Base-by-base conservation (phyloP, 2,797 vertebrate species). In the Tarsius wallacei region DNA sequence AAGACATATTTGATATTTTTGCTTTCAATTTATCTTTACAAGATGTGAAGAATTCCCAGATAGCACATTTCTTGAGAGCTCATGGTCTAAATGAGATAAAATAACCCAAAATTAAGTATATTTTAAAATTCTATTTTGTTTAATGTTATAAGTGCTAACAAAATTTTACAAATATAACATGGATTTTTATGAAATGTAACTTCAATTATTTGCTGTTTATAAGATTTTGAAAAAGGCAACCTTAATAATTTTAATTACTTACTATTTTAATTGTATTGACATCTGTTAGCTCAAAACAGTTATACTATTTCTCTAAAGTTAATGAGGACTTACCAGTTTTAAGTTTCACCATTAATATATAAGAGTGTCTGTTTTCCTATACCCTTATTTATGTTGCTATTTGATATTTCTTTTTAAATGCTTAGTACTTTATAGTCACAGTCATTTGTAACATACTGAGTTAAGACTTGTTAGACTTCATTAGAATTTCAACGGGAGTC, bases 111-210 rank as follows among this genome's bases (percentile, higher is more conserved):
- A 33, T 73, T 59, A 55, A 78, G 31, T 76, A 33, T 2, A 83
- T 33, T 87, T 83, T 71, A 51, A 83, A 83, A 83, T 19, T 57
- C 55, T 71, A 64, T 81, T 63, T 70, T 87, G 14, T 78, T 87
- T 71, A 78, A 61, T 78, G 51, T 70, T 78, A 51, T 42, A 4
- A 70, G 36, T 61, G 26, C 26, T 70, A 55, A 36, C 57, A 31
- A 36, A 71, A 73, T 71, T 63, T 22, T 71, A 19, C 31, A 70
- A 71, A 33, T 28, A 16, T 63, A 88, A 55, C 61, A 68, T 77
- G 28, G 55, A 57, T 66, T 78, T 47, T 88, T 61, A 71, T 55
- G 22, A 70, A 78, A 47, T 14, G 42, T 59, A 82, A 57, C 31
- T 91, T 87, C 6, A 26, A n/a, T 57, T 82, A 47, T 51, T 61